phyloP scores from a whole-genome alignment of 2,113 vertebrate species.

The Corythornis madagascariensis region DNA sequence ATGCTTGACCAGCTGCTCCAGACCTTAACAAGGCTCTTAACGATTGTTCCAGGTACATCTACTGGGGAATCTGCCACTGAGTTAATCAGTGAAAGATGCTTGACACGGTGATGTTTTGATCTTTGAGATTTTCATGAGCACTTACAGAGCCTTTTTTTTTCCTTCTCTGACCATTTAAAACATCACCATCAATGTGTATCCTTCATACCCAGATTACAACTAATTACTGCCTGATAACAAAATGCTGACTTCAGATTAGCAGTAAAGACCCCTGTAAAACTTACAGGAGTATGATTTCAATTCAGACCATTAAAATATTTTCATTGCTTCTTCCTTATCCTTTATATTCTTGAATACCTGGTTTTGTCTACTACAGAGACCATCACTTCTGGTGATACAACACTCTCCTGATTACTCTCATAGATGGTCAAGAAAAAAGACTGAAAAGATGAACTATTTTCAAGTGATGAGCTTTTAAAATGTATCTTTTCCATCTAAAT shows the following conservation, averaged over 20 bases:
- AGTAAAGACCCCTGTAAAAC: background rate
- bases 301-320: background rate
- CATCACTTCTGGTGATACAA: background rate
- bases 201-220: background rate
- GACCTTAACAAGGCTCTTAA: background rate
- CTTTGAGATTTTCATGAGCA: background rate
- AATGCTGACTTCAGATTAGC: background rate
- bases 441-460: background rate
- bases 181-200: accelerated
- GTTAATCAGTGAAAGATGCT: conserved; percentile 20
- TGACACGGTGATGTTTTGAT: conserved; percentile 11
- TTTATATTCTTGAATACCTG: background rate
- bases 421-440: background rate
- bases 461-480: background rate
- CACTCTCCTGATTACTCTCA: background rate
- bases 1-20: conserved; percentile 22
- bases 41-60: background rate
- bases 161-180: background rate
- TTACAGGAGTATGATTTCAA: background rate
- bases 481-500: background rate
- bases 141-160: background rate
- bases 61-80: background rate
- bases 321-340: background rate
- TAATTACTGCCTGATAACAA: background rate
- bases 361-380: background rate